phyloP scores from a whole-genome alignment of 2,113 vertebrate species.

The Taxidea taxus region DNA sequence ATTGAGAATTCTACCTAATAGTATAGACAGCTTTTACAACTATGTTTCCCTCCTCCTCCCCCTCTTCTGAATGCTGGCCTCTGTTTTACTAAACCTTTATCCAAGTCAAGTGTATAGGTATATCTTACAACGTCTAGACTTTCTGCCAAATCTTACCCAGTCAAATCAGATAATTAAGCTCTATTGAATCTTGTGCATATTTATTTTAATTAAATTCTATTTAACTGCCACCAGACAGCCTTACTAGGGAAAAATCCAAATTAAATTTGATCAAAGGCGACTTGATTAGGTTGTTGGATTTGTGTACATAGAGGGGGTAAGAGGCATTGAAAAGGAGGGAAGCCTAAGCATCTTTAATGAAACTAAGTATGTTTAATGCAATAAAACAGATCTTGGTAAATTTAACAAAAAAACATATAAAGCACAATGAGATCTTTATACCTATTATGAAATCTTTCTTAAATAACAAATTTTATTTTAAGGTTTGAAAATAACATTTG shows the following conservation, averaged over 20 bases:
- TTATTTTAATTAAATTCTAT: slow-evolving; percentile 68
- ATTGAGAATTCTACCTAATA: slow-evolving; percentile 12
- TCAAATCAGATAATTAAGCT: slow-evolving; percentile 70
- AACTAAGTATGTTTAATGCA: slow-evolving; percentile 12
- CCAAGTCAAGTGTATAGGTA: slow-evolving; percentile 2
- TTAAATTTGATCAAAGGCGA: slow-evolving; percentile 59
- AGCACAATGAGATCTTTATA: not conserved
- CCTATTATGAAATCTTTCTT: not conserved
- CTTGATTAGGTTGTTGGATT: slow-evolving; percentile 45
- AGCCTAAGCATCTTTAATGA: not conserved
- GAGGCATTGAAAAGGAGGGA: not conserved
- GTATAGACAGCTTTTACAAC: not conserved
- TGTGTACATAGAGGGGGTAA: not conserved
- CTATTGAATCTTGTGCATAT: slow-evolving; percentile 60
- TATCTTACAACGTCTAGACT: slow-evolving; percentile 27
- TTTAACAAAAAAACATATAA: slow-evolving; percentile 40
- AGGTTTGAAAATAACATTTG: slow-evolving; percentile 6
- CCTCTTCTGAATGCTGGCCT: not conserved
- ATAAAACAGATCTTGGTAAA: not conserved
- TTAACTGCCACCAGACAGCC: slow-evolving; percentile 61
- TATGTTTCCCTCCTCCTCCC: not conserved
- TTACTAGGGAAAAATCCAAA: slow-evolving; percentile 58
- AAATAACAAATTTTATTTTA: slow-evolving; percentile 12
- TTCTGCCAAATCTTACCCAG: slow-evolving; percentile 56
- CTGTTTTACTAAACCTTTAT: slow-evolving; percentile 36